Evolutionary conservation across 2,113 vertebrate genomes (phyloP).

Genomic region (Thymallus thymallus): DNA sequence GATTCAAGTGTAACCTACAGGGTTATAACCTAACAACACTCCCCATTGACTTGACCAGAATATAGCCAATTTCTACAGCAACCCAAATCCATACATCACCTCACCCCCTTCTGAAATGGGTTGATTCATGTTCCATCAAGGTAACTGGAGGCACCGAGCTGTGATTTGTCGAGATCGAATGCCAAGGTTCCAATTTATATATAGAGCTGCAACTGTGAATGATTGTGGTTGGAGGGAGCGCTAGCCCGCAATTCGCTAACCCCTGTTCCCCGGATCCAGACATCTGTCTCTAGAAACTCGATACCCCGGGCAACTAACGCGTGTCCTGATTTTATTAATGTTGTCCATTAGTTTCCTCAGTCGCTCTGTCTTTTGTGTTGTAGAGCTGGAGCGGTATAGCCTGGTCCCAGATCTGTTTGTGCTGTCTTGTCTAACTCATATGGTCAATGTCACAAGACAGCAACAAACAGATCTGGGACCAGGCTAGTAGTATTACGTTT

Average conservation of each 20-base stretch:
- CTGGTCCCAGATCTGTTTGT: too few species aligned
- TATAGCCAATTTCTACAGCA: constrained; percentile 8
- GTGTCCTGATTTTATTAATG: constrained; percentile 31
- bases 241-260: too few species aligned
- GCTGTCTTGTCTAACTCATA: too few species aligned
- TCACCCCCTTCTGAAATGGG: not conserved
- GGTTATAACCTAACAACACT: not conserved
- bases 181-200: constrained; percentile 49
- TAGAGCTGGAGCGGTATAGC: not conserved
- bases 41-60: constrained; percentile 29
- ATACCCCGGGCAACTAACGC: constrained; percentile 38
- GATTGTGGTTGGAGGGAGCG: constrained; percentile 41
- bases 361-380: constrained; percentile 4
- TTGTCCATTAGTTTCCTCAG: constrained; percentile 23
- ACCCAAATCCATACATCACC: not conserved
- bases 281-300: constrained; percentile 54
- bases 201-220: constrained; percentile 53
- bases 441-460: too few species aligned
- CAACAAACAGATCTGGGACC: too few species aligned
- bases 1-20: not conserved
- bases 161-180: constrained; percentile 33
- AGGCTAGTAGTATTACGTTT: too few species aligned
- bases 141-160: constrained; percentile 25
- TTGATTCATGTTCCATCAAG: constrained; percentile 25
- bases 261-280: constrained; percentile 21